Conservation (phyloP, 2,797 vertebrate species). For the Sebastes wilsoni region DNA sequence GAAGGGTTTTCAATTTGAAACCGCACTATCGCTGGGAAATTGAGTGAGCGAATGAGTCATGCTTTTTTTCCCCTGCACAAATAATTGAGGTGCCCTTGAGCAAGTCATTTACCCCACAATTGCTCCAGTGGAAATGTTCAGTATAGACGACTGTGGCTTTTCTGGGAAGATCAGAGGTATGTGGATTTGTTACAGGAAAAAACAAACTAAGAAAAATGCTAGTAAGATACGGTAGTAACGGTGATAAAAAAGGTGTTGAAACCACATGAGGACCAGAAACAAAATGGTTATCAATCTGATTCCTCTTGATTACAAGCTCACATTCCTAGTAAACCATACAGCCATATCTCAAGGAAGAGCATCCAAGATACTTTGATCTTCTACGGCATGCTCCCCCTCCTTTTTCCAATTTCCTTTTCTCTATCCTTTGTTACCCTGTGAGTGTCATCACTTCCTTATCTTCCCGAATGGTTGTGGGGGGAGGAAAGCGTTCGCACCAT, state of each 20-base stretch:
- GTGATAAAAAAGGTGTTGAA: constrained; percentile 15
- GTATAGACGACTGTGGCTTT: neutral
- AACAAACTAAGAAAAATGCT: neutral
- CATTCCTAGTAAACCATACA: constrained; percentile 22
- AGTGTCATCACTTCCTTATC: constrained; percentile 74
- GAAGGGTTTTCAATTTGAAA: constrained; percentile 33
- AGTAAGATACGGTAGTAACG: neutral
- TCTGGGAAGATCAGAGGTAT: neutral
- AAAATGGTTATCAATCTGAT: constrained; percentile 27
- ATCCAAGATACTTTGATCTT: constrained; percentile 56
- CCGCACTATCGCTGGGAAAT: constrained; percentile 14
- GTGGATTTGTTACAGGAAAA: neutral
- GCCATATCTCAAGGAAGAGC: constrained; percentile 48
- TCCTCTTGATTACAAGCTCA: constrained; percentile 37
- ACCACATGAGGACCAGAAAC: neutral
- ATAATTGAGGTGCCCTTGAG: constrained; percentile 54
- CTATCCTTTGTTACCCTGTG: constrained; percentile 63
- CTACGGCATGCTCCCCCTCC: constrained; percentile 32
- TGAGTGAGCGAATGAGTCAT: constrained; percentile 35
- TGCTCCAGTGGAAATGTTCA: constrained; percentile 27
- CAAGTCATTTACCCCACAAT: constrained; percentile 44
- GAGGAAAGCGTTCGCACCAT: constrained; percentile 40
- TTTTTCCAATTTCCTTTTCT: constrained; percentile 73
- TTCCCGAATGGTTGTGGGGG: constrained; percentile 43
- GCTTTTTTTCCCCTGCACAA: constrained; percentile 41